Base-by-base conservation (phyloP, 2,113 vertebrate genomes). In the Cyanoderma ruficeps region DNA sequence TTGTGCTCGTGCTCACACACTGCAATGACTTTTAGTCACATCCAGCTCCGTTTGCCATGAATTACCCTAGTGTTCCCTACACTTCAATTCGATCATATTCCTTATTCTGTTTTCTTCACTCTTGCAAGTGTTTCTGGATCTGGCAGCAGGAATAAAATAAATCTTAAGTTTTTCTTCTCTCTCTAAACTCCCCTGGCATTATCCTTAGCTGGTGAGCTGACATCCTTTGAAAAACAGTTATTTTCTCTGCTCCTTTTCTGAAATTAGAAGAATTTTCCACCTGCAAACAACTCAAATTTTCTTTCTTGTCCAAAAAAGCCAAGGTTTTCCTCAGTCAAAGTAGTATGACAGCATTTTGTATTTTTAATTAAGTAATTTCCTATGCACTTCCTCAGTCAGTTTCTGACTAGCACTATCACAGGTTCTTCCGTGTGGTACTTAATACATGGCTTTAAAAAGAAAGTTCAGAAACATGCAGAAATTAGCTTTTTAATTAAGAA, bases 331-430 rank as follows among this genome's bases (percentile, higher is more conserved):
- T 86, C 53, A 53, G n/a, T 71, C 70, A 72, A 9, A 49, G 49
- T 42, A 49, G 25, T 39, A 60, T 50, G 64, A 86, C 70, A 63
- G 50, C 56, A 53, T 87, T 85, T 90, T 92, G 56, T 94, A 42
- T 88, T 87, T 74, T 91, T 60, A 79, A 89, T 82, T 42, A 47
- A 84, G 75, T 77, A 5, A 93, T 96, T 97, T 96, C 89, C 90
- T 93, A 49, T 25, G 49, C 53, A 83, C 57, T 96, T 97, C 85
- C 81, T 86, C 50, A 33, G 46, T 28, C 44, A 75, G 30, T 89
- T 93, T 84, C 83, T 92, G 37, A 83, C 63, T 50, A 91, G 39
- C 49, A 59, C 35, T 78, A 71, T 42, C 44, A 76, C 50, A 78
- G 30, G 81, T 56, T 94, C 71, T 77, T 67, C 81, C 10, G 1